Evolutionary conservation across 2,888 invertebrate species (phyloP), one percentile per base, ranked within the genome.

Genomic region (Xylocampa areola): DNA sequence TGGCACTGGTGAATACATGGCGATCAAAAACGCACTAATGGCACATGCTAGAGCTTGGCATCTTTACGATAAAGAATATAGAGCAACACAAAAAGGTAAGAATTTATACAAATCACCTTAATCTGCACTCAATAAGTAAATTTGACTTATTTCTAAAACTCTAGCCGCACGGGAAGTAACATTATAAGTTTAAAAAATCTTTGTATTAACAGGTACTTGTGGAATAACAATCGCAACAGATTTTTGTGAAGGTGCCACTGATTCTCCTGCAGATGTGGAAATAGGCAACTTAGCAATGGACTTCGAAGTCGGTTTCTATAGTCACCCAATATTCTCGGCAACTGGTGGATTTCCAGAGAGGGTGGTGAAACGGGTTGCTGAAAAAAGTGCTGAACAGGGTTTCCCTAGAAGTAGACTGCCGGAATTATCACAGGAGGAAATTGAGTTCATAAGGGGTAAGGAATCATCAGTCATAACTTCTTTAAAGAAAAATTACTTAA

Each of bases 11-110:
- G 94, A 94, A 37, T 95, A 95, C 69, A 64, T 94, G 25, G 94
- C 93, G 7, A 89, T 88, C 2, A 94, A 95, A 67, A 86, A 94
- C 36, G 75, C 95, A n/a, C 63, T 95, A 0, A 57, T 92, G 45
- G 95, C 96, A 0, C 96, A 97, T 79, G 94, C 94, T 3, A 81
- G 77, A 23, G 91, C 87, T 1, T 95, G 94, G 88, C 90, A 87
- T 62, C 68, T 94, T 23, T 95, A 94, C 67, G 84, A 89, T 61
- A 76, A 84, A 7, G 84, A 91, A 51, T 94, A 87, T 62, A 83
- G 87, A 61, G 17, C 40, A 0, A 72, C 60, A 16, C 88, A 88
- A 53, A 81, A 84, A 63, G 90, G 90, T 83, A 60, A 68, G 63
- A 64, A 16, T 23, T 53, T 23, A 0, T n/a, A n/a, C n/a, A n/a